Percentiles rank a stretch among this genome's conserved stretches.
Conservation (phyloP, 2,797 vertebrate species). For the Microctenopoma steveboyesi region DNA sequence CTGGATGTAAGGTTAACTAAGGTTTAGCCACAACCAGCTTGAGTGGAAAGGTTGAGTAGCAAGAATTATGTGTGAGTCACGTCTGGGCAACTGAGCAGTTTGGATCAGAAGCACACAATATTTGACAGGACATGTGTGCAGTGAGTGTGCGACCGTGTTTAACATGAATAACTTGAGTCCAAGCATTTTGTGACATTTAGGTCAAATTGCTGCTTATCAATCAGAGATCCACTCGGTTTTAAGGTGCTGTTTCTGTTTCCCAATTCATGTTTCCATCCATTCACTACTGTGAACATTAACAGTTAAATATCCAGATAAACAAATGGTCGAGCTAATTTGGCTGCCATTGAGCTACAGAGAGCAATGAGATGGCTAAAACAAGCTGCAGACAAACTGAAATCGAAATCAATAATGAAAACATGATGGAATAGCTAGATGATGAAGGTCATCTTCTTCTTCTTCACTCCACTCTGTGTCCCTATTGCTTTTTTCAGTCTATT, state of each 20-base stretch:
- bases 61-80: conserved; percentile 6
- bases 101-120: background rate
- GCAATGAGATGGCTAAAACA: background rate
- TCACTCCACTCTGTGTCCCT: background rate
- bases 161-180: no score
- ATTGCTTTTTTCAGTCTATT: no score
- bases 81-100: background rate
- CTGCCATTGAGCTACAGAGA: background rate
- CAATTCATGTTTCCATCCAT: no score
- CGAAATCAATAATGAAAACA: background rate
- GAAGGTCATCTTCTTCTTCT: background rate
- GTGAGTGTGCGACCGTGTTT: background rate
- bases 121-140: background rate
- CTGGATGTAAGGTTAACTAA: background rate
- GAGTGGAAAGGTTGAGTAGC: conserved; percentile 9
- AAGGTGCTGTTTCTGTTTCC: no score
- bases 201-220: no score
- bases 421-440: no score
- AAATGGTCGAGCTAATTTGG: no score
- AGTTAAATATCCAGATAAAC: background rate
- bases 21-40: conserved; percentile 2
- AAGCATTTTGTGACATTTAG: no score
- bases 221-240: no score
- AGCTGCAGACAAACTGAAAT: background rate
- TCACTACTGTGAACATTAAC: no score